Evolutionary conservation across 2,797 vertebrate species (phyloP).

Genomic region (Podarcis siculus): DNA sequence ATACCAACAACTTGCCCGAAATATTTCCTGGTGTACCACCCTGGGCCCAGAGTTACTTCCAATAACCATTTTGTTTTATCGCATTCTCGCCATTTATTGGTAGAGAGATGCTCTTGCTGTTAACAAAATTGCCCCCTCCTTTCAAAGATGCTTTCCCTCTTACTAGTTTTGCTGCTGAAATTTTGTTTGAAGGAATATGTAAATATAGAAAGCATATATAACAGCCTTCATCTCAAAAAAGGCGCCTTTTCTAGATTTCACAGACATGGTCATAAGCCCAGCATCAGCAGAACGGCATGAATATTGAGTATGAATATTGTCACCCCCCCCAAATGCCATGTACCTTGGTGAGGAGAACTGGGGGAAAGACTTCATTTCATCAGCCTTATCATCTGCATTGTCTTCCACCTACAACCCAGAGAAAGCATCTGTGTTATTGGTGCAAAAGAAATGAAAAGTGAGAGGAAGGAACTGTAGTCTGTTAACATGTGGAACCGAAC

Average conservation of each 20-base stretch:
- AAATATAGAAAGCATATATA: background rate
- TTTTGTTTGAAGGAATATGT: constrained; percentile 17
- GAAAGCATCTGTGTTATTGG: constrained; percentile 37
- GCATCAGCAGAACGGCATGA: background rate
- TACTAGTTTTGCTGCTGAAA: constrained; percentile 18
- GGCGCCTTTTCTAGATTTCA: background rate
- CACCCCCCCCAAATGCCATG: background rate
- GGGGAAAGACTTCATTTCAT: constrained; percentile 18
- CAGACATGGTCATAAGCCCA: background rate
- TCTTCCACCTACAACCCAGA: constrained; percentile 65
- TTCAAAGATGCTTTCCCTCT: constrained; percentile 19
- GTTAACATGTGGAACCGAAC: background rate
- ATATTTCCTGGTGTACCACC: background rate
- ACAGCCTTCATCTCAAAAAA: background rate
- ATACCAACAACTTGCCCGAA: background rate
- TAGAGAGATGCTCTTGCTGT: background rate
- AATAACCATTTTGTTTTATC: background rate
- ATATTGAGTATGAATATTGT: background rate
- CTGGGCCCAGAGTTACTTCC: background rate
- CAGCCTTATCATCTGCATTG: background rate
- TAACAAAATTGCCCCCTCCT: background rate
- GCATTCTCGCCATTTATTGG: background rate
- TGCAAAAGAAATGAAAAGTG: constrained; percentile 33
- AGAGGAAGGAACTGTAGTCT: background rate
- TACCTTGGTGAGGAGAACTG: constrained; percentile 63